Conservation (phyloP, 2,888 invertebrate species). For the Synanthedon myopaeformis region DNA sequence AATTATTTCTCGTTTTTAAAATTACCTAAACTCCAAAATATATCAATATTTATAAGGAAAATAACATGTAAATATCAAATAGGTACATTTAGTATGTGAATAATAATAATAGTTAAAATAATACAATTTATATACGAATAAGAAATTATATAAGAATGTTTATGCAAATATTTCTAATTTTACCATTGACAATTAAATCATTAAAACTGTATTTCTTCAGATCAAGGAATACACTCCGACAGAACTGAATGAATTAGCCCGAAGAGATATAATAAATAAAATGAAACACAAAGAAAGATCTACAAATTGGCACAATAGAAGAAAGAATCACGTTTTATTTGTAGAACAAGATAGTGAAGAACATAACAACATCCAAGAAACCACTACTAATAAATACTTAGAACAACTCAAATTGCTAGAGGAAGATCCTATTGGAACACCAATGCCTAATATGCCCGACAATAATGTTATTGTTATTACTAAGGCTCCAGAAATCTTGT, state of each 20-base stretch:
- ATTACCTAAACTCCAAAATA: neutral
- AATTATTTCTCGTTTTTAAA: neutral
- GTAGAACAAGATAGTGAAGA: conserved; percentile 9
- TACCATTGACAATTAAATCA: no score
- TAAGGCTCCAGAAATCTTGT: conserved; percentile 25
- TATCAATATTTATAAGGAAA: neutral
- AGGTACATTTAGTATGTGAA: no score
- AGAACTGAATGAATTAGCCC: conserved; percentile 48
- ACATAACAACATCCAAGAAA: conserved; percentile 8
- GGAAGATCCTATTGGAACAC: conserved; percentile 52
- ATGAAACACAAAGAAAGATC: conserved; percentile 30
- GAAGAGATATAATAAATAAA: conserved; percentile 34
- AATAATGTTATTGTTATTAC: conserved; percentile 47
- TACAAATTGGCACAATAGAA: conserved; percentile 25
- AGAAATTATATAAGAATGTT: no score
- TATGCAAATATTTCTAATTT: no score
- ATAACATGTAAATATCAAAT: no score
- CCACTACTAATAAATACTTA: conserved; percentile 29
- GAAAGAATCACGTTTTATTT: conserved; percentile 13
- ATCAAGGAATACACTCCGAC: conserved; percentile 54
- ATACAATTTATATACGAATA: no score
- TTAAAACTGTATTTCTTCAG: conserved; percentile 15
- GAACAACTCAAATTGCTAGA: conserved; percentile 45
- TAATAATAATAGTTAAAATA: no score
- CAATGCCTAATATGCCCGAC: conserved; percentile 33